A percentile compares a stretch with the other conserved stretches of the same genome.
phyloP scores from a whole-genome alignment of 1,140 invertebrate species.

The Papilio glaucus region DNA sequence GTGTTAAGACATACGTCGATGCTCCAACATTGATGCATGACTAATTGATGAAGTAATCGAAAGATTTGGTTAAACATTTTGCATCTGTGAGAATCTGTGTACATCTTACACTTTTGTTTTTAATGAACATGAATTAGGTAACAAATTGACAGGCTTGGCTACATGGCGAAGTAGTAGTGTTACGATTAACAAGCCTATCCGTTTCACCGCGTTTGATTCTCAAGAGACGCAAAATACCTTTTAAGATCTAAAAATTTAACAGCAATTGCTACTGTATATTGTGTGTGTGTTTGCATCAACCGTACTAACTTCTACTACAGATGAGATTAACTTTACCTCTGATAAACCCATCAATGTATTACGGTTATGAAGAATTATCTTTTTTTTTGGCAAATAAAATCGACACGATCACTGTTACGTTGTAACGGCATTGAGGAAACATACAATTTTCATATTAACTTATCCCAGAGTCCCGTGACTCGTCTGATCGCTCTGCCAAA shows the following conservation, averaged over 20 bases:
- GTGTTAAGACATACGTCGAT: conserved; percentile 19
- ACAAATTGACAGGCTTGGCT: background rate
- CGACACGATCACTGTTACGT: background rate
- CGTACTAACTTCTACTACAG: too few species aligned
- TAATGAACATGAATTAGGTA: background rate
- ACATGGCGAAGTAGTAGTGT: too few species aligned
- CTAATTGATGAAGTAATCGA: conserved; percentile 24
- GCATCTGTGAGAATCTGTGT: background rate
- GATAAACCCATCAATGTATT: too few species aligned
- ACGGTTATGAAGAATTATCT: too few species aligned
- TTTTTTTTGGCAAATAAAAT: background rate
- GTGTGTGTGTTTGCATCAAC: too few species aligned
- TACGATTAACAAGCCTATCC: too few species aligned
- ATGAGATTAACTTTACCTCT: too few species aligned
- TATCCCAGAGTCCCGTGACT: conserved; percentile 54
- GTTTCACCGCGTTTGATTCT: too few species aligned
- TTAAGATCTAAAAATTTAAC: too few species aligned
- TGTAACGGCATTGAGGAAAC: conserved; percentile 22
- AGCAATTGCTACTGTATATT: too few species aligned
- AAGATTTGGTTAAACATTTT: conserved; percentile 3
- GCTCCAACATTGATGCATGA: conserved; percentile 18
- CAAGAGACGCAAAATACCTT: too few species aligned
- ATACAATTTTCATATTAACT: conserved; percentile 36
- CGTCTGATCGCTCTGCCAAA: conserved; percentile 59
- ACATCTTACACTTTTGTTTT: conserved; percentile 12